Evolutionary conservation across 2,113 vertebrate species (phyloP).

Genomic region (Zootoca vivipara): DNA sequence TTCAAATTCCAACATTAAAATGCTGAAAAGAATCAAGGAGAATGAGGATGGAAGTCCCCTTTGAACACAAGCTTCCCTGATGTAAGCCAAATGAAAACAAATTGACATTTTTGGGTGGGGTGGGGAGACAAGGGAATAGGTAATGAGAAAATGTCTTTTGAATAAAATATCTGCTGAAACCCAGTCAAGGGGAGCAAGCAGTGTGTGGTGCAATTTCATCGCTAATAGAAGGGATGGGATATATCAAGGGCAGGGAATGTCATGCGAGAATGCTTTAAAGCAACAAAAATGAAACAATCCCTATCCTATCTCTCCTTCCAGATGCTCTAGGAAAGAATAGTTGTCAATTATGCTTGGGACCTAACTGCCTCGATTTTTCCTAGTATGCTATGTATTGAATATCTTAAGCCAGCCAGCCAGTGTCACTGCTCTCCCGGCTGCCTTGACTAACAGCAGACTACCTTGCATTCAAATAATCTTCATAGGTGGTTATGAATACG

Average conservation of each 20-base stretch:
- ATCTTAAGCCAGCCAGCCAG: not conserved
- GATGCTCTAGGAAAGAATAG: slow-evolving; percentile 25
- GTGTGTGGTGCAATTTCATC: slow-evolving; percentile 4
- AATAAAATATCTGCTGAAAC: slow-evolving; percentile 38
- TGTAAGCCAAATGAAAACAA: slow-evolving; percentile 22
- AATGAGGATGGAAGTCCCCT: not conserved
- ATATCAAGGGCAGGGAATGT: slow-evolving; percentile 31
- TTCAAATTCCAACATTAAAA: not conserved
- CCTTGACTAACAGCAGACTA: not conserved
- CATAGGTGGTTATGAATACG: slow-evolving; percentile 3
- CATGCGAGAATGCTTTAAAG: slow-evolving; percentile 12
- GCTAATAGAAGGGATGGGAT: slow-evolving; percentile 13
- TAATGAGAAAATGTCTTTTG: slow-evolving; percentile 1
- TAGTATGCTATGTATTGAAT: not conserved
- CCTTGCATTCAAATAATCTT: slow-evolving; percentile 17
- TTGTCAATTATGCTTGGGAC: not conserved
- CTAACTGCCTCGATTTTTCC: not conserved
- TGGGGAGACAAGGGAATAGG: not conserved
- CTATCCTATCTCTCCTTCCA: slow-evolving; percentile 3
- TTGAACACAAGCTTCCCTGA: not conserved
- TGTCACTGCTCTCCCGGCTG: not conserved
- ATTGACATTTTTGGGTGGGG: not conserved
- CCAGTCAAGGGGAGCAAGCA: not conserved
- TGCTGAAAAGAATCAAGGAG: not conserved
- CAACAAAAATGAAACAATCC: slow-evolving; percentile 10